Evolutionary conservation across 2,797 vertebrate genomes (phyloP), one percentile per base, ranked within the genome.

Genomic region (Girardinus metallicus): DNA sequence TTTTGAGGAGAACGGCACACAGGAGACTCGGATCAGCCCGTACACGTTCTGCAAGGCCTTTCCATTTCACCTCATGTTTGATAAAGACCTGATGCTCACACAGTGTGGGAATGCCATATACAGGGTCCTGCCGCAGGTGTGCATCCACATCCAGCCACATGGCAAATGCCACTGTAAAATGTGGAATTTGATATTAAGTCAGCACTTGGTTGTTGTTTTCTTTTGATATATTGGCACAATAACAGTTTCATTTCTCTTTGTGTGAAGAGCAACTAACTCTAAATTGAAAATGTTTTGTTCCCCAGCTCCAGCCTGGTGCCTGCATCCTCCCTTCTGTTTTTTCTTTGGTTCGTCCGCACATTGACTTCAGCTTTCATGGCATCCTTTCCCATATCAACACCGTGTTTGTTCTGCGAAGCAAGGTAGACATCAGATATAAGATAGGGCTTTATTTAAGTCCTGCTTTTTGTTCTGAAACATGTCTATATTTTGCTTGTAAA

Each of bases 301-400:
- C 85, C 46, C 91, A 99, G 99, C 97, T 99, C 73, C 98, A 99
- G 90, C 98, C 98, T 31, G 98, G 99, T 73, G 95, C 95, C 79
- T 99, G 99, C 89, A 99, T 96, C 91, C 96, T 99, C 5, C 93
- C 98, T 57, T 99, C 98, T 13, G 98, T 99, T 74, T 99, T 99
- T 93, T 99, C 98, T 70, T 93, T 99, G 95, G 98, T 99, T 78
- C 97, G 99, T 77, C 98, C 99, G 84, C 99, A 99, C 88, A 99
- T 99, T 77, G 99, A 99, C 92, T 99, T 98, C 93, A 98, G 97
- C 91, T 99, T 97, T 94, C 98, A 99, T 71, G 98, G 99, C 80
- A 99, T 99, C 92, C 97, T 99, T 39, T 99, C 99, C 34, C 98
- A 99, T 93, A 99, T 99, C 95, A 99, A 99, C 95, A 99, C 98